Percentiles rank a stretch among this genome's conserved stretches.
These are phyloP conservation scores for Micromussa lordhowensis DNA, from an alignment of 92 coral and sea anemone genomes.

Conservation along the genomic window DNA sequence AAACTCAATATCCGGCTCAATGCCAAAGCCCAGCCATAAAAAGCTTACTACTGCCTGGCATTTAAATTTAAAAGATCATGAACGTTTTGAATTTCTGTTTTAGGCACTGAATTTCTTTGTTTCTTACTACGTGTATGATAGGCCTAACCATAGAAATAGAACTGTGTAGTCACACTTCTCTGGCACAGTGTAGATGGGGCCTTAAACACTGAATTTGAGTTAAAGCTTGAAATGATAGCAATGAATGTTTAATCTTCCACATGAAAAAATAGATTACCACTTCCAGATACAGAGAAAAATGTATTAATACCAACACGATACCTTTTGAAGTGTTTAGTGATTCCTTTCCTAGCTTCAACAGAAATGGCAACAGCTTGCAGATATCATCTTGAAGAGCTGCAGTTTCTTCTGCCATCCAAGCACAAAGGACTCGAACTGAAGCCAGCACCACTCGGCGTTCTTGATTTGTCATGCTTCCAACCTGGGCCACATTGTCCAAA, in stretches of 20 bases:
- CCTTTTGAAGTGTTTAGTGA: conserved; percentile 35
- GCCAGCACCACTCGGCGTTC: conserved; percentile 68
- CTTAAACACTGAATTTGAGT: background rate
- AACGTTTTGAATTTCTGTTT: too few species aligned
- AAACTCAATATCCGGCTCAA: too few species aligned
- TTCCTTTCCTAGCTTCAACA: conserved; percentile 72
- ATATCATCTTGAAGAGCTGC: conserved; percentile 82
- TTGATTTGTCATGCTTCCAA: background rate
- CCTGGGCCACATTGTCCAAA: conserved; percentile 48
- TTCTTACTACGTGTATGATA: too few species aligned
- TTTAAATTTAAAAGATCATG: too few species aligned
- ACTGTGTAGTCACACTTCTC: too few species aligned
- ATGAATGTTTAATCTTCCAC: background rate
- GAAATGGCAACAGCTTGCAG: conserved; percentile 77
- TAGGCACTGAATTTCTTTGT: too few species aligned
- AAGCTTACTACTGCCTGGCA: too few species aligned
- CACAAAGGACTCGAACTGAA: conserved; percentile 81
- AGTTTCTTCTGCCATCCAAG: conserved; percentile 97
- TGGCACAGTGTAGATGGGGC: too few species aligned
- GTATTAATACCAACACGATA: background rate
- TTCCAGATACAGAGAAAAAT: background rate
- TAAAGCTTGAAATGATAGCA: background rate
- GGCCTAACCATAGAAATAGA: too few species aligned
- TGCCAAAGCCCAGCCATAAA: too few species aligned
- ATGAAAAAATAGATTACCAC: background rate